Evolutionary conservation across 2,888 invertebrate genomes (phyloP).

Genomic region (Nipponacmea schrenckii): DNA sequence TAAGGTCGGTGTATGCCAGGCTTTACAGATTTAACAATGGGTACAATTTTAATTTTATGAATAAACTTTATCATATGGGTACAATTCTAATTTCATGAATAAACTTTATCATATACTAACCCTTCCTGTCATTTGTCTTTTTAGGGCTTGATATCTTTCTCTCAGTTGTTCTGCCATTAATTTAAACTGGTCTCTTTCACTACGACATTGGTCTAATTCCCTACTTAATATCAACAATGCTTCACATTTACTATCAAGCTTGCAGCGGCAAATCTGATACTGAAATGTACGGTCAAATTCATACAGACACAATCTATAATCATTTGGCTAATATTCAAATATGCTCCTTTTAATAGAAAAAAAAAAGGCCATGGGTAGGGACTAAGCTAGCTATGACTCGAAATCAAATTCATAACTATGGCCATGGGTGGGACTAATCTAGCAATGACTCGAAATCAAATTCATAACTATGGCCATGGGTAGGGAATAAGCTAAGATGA

Average conservation of each 20-base stretch:
- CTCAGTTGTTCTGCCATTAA: slow-evolving; percentile 83
- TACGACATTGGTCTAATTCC: slow-evolving; percentile 81
- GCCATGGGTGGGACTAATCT: not conserved
- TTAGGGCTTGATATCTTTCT: slow-evolving; percentile 66
- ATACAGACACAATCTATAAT: no score
- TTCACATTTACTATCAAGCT: slow-evolving; percentile 84
- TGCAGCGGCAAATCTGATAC: slow-evolving; percentile 69
- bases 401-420: no score
- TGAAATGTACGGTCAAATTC: slow-evolving; percentile 28
- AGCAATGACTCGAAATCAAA: no score
- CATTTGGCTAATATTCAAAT: no score
- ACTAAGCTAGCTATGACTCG: no score
- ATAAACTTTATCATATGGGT: not conserved
- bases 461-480: no score
- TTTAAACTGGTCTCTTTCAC: slow-evolving; percentile 84
- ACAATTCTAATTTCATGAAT: no score
- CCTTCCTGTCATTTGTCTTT: slow-evolving; percentile 63
- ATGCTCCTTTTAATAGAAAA: not conserved
- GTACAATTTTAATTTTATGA: no score
- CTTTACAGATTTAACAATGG: no score
- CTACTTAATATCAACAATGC: slow-evolving; percentile 82
- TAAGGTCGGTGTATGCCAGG: no score
- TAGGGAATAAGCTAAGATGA: no score
- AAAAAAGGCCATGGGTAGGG: not conserved
- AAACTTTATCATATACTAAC: slow-evolving; percentile 32